phyloP scores from a whole-genome alignment of 2,113 vertebrate genomes.

The Saccopteryx leptura region DNA sequence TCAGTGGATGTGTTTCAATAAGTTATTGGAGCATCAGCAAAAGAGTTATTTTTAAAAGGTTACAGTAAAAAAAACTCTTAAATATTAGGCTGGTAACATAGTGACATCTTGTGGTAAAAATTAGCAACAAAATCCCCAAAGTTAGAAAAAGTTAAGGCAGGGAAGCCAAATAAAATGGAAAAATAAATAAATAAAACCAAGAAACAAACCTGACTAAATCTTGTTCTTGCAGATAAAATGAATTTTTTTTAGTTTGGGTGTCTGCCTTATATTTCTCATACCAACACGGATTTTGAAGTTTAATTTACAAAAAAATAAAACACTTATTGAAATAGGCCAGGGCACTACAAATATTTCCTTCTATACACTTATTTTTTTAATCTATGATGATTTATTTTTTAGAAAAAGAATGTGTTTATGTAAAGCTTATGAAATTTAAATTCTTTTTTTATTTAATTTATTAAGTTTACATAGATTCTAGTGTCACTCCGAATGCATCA shows the following conservation, averaged over 20 bases:
- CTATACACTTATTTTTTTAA: neutral
- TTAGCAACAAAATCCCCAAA: slow-evolving; percentile 21
- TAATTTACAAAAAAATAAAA: slow-evolving; percentile 29
- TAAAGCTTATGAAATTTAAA: too few relatives aligned
- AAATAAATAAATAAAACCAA: neutral
- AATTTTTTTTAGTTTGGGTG: slow-evolving; percentile 45
- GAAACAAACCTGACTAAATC: neutral
- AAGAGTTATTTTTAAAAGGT: slow-evolving; percentile 56
- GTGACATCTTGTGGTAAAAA: slow-evolving; percentile 88
- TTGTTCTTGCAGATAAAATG: slow-evolving; percentile 50
- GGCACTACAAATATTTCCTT: slow-evolving; percentile 45
- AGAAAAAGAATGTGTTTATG: too few relatives aligned
- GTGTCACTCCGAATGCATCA: too few relatives aligned
- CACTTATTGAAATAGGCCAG: neutral
- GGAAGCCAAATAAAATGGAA: neutral
- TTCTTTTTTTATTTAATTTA: too few relatives aligned
- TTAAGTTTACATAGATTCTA: too few relatives aligned
- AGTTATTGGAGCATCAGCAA: slow-evolving; percentile 70
- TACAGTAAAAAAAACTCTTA: neutral
- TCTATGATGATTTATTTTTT: too few relatives aligned
- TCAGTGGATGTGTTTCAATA: slow-evolving; percentile 64
- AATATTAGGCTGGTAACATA: slow-evolving; percentile 81
- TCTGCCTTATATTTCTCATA: slow-evolving; percentile 16
- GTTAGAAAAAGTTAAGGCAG: neutral
- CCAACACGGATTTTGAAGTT: neutral